Evolutionary conservation across 1,140 invertebrate genomes (phyloP).

Genomic region (Ylistrum balloti): DNA sequence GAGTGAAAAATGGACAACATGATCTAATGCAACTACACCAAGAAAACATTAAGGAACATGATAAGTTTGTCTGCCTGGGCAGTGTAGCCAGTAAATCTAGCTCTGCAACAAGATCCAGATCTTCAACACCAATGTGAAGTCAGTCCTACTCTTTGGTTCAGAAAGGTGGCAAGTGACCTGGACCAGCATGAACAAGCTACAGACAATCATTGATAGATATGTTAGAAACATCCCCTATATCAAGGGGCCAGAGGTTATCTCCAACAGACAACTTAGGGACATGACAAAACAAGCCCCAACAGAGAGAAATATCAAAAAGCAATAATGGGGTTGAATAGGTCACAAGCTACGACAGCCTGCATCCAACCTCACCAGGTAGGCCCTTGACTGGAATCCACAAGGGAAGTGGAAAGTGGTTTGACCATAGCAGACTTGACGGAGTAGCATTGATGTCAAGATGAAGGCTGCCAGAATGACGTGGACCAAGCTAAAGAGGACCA

Average conservation of each 20-base stretch:
- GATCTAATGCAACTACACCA: conserved; percentile 30
- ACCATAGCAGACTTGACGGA: conserved; percentile 36
- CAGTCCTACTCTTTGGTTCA: conserved; percentile 64
- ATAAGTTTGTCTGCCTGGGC: conserved; percentile 53
- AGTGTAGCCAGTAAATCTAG: background rate
- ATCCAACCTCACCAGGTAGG: background rate
- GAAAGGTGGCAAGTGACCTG: conserved; percentile 46
- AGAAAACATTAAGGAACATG: conserved; percentile 52
- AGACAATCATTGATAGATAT: no score
- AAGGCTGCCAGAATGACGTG: conserved; percentile 35
- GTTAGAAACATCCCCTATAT: conserved; percentile 46
- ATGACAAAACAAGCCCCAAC: conserved; percentile 42
- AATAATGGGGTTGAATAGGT: background rate
- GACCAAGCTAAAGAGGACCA: background rate
- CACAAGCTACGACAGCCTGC: background rate
- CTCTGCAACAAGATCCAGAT: conserved; percentile 40
- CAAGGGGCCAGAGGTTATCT: conserved; percentile 45
- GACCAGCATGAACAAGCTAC: no score
- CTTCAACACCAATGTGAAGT: conserved; percentile 63
- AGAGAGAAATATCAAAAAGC: background rate
- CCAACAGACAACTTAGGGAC: conserved; percentile 42
- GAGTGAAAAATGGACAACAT: background rate
- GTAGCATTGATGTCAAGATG: background rate
- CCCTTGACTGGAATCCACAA: background rate
- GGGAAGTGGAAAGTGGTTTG: conserved; percentile 19